phyloP scores from a whole-genome alignment of 2,113 vertebrate genomes.

The Podilymbus podiceps region DNA sequence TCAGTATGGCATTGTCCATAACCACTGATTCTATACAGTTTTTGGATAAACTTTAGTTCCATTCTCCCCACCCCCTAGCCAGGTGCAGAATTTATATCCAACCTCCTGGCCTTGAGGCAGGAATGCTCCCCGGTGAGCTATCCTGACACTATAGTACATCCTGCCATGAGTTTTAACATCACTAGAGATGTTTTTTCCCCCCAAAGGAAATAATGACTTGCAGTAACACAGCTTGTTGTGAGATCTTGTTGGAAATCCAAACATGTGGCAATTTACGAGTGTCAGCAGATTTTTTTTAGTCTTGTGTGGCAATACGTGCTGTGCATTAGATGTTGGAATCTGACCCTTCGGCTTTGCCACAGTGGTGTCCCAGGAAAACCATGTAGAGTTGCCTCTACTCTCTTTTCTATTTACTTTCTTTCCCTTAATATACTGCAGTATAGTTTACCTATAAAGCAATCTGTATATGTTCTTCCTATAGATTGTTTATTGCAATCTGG shows the following conservation, averaged over 20 bases:
- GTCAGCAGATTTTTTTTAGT: conserved; percentile 48
- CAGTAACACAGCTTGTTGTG: conserved; percentile 65
- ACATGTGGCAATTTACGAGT: conserved; percentile 70
- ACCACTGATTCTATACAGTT: neutral
- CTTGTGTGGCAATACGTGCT: conserved; percentile 61
- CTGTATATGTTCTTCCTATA: neutral
- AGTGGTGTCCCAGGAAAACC: conserved; percentile 52
- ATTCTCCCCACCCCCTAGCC: neutral
- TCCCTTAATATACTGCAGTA: neutral
- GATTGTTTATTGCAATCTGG: neutral
- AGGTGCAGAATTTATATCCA: conserved; percentile 23
- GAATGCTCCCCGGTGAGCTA: conserved; percentile 10
- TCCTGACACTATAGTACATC: conserved; percentile 44
- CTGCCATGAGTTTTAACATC: conserved; percentile 51
- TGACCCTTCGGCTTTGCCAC: conserved; percentile 60
- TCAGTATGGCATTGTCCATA: neutral
- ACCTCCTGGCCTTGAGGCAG: conserved; percentile 50
- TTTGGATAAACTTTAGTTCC: neutral
- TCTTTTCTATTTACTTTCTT: conserved; percentile 9
- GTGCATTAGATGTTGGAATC: conserved; percentile 59
- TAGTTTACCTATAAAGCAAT: neutral
- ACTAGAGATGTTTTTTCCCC: conserved; percentile 3
- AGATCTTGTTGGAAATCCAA: conserved; percentile 67
- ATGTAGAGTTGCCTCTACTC: neutral
- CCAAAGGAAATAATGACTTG: conserved; percentile 65